phyloP scores from a whole-genome alignment of 2,113 vertebrate genomes.

The Agapornis roseicollis region DNA sequence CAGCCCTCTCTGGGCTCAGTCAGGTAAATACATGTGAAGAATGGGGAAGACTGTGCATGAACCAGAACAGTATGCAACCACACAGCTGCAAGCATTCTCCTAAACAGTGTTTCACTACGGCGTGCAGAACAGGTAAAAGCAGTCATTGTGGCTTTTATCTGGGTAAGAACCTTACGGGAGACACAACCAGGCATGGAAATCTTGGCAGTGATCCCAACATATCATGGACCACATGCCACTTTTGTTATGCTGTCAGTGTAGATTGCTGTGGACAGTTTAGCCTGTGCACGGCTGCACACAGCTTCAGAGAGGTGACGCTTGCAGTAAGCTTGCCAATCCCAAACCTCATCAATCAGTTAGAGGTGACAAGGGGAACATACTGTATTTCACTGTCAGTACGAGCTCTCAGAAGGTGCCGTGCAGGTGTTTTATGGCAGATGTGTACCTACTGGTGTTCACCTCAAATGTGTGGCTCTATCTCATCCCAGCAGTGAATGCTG shows the following conservation, averaged over 20 bases:
- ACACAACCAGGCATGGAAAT: not conserved
- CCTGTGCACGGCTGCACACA: not conserved
- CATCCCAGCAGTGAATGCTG: not conserved
- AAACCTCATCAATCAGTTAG: not conserved
- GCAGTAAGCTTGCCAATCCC: not conserved
- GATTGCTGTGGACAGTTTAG: not conserved
- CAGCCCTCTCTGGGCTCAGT: not conserved
- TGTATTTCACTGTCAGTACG: not conserved
- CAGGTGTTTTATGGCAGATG: not conserved
- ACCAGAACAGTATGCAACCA: not conserved
- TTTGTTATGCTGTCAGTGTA: accelerated
- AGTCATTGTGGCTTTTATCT: not conserved
- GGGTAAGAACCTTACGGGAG: not conserved
- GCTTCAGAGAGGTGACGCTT: not conserved
- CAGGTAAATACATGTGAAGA: not conserved
- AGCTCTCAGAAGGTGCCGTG: not conserved
- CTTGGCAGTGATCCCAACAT: not conserved
- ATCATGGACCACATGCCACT: too few species aligned
- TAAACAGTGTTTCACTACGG: not conserved
- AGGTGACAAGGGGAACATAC: not conserved
- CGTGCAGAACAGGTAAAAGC: not conserved
- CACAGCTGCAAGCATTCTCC: not conserved
- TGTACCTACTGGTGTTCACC: not conserved
- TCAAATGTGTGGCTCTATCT: not conserved
- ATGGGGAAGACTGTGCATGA: not conserved